These are phyloP conservation scores for Anaspis maculata DNA, from an alignment of 2,888 invertebrate species.

Conservation along the genomic window DNA sequence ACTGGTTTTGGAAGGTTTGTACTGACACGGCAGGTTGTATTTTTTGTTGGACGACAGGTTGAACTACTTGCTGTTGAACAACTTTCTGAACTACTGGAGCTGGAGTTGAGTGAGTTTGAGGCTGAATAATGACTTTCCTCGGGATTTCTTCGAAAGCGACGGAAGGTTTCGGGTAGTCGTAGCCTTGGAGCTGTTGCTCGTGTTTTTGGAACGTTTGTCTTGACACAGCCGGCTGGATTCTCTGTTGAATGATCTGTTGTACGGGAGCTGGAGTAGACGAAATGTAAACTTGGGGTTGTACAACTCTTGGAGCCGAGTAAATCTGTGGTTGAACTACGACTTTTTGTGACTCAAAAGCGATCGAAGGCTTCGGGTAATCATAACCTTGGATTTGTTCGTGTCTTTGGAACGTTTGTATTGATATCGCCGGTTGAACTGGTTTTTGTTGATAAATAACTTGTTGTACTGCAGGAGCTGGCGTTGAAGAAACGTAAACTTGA, in stretches of 20 bases:
- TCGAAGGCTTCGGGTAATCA: conserved; percentile 6
- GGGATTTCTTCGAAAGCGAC: conserved; percentile 9
- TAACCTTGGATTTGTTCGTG: conserved; percentile 10
- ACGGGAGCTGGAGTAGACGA: conserved; percentile 6
- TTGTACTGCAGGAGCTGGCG: conserved; percentile 4
- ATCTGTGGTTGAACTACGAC: conserved; percentile 1
- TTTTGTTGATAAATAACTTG: conserved; percentile 4
- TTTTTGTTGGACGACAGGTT: background rate
- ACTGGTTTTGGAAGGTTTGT: too few species aligned
- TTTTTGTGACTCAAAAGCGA: conserved; percentile 8
- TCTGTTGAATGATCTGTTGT: conserved; percentile 13
- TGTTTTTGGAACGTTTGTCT: conserved; percentile 6
- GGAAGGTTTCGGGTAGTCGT: conserved; percentile 7
- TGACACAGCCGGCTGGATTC: conserved; percentile 3
- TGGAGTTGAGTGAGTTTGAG: conserved; percentile 4
- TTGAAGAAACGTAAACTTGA: conserved; percentile 9
- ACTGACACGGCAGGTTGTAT: background rate
- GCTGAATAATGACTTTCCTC: conserved; percentile 2
- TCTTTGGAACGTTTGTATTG: conserved; percentile 5
- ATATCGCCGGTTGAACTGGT: conserved; percentile 6
- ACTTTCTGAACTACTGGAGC: background rate
- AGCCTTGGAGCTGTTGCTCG: conserved; percentile 7
- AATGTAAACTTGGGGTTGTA: conserved; percentile 6
- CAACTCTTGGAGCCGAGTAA: conserved; percentile 1
- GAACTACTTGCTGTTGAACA: background rate